Conservation (phyloP, 2,113 vertebrate genomes). For the Cervus canadensis region DNA sequence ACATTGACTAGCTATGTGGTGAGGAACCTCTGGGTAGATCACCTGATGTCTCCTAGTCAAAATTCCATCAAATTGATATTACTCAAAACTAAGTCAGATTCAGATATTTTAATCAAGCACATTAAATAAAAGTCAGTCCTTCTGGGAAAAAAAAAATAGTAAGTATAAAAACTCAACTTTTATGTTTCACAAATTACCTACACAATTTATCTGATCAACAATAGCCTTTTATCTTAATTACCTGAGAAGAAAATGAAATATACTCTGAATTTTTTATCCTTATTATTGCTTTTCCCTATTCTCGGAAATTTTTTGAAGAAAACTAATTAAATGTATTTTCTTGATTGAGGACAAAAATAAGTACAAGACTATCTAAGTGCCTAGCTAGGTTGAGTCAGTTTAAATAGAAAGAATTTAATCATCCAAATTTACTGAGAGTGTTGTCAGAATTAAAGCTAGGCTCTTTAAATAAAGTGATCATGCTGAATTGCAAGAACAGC, state of each 20-base stretch:
- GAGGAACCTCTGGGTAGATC: background rate
- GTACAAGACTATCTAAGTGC: background rate
- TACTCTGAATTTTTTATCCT: background rate
- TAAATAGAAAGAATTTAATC: background rate
- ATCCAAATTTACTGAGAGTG: background rate
- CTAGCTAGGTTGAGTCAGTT: background rate
- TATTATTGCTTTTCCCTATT: background rate
- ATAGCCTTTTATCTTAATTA: background rate
- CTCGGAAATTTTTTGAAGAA: background rate
- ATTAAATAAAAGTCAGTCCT: background rate
- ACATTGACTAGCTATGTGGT: background rate
- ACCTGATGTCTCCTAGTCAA: background rate
- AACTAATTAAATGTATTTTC: background rate
- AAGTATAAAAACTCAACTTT: background rate
- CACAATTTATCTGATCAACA: background rate
- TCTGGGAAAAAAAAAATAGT: background rate
- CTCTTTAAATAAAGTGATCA: background rate
- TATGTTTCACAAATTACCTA: background rate
- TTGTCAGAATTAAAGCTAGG: background rate
- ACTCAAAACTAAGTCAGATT: background rate
- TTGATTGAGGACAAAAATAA: background rate
- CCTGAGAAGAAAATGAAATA: constrained; percentile 27
- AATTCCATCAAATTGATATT: background rate
- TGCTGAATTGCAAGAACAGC: background rate
- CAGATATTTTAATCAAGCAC: constrained; percentile 5